Evolutionary conservation across 2,113 vertebrate genomes (phyloP).

Genomic region (Oncorhynchus nerka): DNA sequence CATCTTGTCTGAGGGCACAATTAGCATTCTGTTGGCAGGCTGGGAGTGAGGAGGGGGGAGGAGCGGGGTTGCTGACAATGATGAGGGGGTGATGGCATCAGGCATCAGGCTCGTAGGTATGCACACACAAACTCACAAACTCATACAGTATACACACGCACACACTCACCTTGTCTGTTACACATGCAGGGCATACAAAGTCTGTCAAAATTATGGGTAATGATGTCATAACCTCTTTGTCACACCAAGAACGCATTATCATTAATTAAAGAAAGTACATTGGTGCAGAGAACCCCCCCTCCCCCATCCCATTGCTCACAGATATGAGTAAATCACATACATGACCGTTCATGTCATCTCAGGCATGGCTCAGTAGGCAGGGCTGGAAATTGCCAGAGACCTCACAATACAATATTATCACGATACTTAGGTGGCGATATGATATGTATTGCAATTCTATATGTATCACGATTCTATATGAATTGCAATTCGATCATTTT

Average conservation of each 20-base stretch:
- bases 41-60: slow-evolving; percentile 17
- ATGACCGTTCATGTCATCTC: too few species aligned
- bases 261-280: neutral
- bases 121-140: neutral
- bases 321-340: too few species aligned
- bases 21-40: slow-evolving; percentile 35
- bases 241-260: neutral
- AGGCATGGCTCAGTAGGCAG: too few species aligned
- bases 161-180: neutral
- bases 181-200: too few species aligned
- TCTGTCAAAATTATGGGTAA: too few species aligned
- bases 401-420: too few species aligned
- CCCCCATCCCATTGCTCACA: neutral
- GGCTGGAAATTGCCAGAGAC: too few species aligned
- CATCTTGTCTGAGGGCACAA: slow-evolving; percentile 7
- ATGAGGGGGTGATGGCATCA: slow-evolving; percentile 42
- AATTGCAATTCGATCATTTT: too few species aligned
- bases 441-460: too few species aligned
- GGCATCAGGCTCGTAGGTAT: slow-evolving; percentile 21
- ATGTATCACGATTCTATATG: too few species aligned
- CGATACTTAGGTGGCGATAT: too few species aligned
- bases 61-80: slow-evolving; percentile 31
- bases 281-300: neutral
- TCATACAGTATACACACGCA: neutral
- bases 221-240: neutral